These are phyloP conservation scores for Arion vulgaris DNA, from an alignment of 1,140 invertebrate species.

Conservation along the genomic window DNA sequence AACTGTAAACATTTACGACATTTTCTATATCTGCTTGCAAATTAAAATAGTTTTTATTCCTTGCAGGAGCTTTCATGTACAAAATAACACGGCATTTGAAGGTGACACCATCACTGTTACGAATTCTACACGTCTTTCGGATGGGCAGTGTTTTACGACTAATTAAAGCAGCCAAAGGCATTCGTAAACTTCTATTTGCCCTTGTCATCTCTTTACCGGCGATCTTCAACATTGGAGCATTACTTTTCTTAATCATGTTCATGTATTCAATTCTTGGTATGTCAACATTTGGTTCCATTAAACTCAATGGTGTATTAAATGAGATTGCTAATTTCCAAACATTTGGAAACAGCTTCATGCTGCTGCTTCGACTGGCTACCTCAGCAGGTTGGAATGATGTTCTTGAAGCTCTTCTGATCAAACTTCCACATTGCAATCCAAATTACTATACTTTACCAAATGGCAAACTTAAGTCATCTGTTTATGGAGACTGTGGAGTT, in stretches of 20 bases:
- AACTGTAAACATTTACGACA: too few relatives aligned
- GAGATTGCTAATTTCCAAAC: constrained; percentile 79
- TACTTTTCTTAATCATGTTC: constrained; percentile 93
- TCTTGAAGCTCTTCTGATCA: constrained; percentile 94
- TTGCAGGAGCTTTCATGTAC: constrained; percentile 69
- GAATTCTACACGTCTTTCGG: constrained; percentile 94
- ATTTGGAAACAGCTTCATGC: constrained; percentile 92
- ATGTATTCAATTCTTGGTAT: constrained; percentile 97
- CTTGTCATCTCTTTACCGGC: constrained; percentile 94
- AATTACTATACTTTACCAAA: constrained; percentile 79
- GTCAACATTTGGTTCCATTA: constrained; percentile 92
- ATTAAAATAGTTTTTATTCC: not conserved
- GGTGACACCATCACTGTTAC: constrained; percentile 91
- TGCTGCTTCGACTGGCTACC: constrained; percentile 94
- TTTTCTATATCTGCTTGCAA: not conserved
- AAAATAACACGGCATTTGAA: constrained; percentile 82
- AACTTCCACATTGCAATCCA: constrained; percentile 81
- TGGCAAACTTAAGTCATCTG: constrained; percentile 46
- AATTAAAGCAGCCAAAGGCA: constrained; percentile 97
- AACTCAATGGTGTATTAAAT: constrained; percentile 86
- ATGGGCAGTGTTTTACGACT: constrained; percentile 94
- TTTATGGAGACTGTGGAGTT: constrained; percentile 90
- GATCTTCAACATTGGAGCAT: constrained; percentile 95
- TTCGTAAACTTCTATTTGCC: constrained; percentile 94
- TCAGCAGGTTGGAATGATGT: constrained; percentile 98